Evolutionary conservation across 2,113 vertebrate genomes (phyloP).

Genomic region (Mobula hypostoma): DNA sequence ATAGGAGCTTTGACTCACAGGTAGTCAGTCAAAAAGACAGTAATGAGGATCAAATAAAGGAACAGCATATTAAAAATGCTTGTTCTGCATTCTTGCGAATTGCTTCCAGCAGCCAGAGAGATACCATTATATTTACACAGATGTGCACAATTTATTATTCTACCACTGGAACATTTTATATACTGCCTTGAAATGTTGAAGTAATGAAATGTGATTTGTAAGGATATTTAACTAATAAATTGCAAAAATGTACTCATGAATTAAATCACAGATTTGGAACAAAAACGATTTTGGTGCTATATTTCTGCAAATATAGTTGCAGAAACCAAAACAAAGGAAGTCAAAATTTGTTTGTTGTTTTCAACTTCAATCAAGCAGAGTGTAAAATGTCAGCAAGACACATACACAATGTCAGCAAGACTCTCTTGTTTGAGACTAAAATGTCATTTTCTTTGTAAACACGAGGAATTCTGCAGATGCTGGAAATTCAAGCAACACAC

Average conservation of each 20-base stretch:
- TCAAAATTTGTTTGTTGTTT: neutral
- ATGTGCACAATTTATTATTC: neutral
- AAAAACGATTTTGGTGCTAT: neutral
- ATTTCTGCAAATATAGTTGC: neutral
- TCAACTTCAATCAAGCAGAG: neutral
- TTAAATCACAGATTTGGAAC: neutral
- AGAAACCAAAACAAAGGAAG: neutral
- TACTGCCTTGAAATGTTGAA: neutral
- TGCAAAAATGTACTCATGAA: neutral
- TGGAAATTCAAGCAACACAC: too few species aligned
- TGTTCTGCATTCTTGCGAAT: neutral
- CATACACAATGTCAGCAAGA: too few species aligned
- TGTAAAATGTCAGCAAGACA: neutral
- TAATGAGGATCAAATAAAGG: neutral
- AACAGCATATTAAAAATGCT: neutral
- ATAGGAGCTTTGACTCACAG: too few species aligned
- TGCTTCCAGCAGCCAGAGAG: neutral
- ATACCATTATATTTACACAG: conserved; percentile 21
- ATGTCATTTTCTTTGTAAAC: neutral
- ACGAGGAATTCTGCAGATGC: too few species aligned
- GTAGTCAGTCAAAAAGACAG: neutral
- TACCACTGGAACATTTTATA: neutral
- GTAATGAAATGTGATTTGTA: neutral
- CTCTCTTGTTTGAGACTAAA: too few species aligned
- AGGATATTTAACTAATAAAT: neutral